Conservation (phyloP, 1,140 invertebrate genomes). For the Physella acuta region DNA sequence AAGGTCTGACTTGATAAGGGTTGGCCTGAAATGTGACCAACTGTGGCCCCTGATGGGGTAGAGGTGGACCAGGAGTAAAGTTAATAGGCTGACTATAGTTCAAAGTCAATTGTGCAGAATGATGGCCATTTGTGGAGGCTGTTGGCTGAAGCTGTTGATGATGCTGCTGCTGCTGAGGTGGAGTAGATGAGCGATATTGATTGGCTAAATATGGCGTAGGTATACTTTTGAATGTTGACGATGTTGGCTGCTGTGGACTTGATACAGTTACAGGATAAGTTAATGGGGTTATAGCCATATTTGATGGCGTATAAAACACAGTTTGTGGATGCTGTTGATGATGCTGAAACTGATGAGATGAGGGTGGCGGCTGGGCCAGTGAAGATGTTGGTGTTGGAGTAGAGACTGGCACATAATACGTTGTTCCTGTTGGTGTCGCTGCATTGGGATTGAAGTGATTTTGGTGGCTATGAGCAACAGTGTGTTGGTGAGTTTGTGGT, state of each 20-base stretch:
- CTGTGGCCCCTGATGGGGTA: background rate
- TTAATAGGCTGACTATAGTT: constrained; percentile 19
- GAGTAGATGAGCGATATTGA: background rate
- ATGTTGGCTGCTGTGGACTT: background rate
- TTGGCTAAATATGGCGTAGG: background rate
- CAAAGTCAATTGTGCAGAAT: constrained; percentile 14
- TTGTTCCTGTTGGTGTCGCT: constrained; percentile 7
- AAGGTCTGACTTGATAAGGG: constrained; percentile 8
- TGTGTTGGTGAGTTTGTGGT: background rate
- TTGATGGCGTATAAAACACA: constrained; percentile 11
- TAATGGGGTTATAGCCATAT: background rate
- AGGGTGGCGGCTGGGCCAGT: constrained; percentile 8
- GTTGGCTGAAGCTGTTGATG: constrained; percentile 5
- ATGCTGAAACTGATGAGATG: constrained; percentile 7
- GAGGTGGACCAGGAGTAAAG: constrained; percentile 1
- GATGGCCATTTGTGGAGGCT: constrained; percentile 7
- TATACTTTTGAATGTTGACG: constrained; percentile 8
- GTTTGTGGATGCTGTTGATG: constrained; percentile 13
- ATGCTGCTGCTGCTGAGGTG: constrained; percentile 9
- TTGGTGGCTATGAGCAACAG: background rate
- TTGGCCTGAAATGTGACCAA: constrained; percentile 11
- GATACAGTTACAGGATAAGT: constrained; percentile 8
- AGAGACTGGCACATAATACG: constrained; percentile 14
- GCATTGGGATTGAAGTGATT: background rate
- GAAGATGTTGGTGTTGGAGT: constrained; percentile 8